These are phyloP conservation scores for Thymelicus lineola DNA, from an alignment of 2,888 invertebrate genomes.

Conservation along the genomic window DNA sequence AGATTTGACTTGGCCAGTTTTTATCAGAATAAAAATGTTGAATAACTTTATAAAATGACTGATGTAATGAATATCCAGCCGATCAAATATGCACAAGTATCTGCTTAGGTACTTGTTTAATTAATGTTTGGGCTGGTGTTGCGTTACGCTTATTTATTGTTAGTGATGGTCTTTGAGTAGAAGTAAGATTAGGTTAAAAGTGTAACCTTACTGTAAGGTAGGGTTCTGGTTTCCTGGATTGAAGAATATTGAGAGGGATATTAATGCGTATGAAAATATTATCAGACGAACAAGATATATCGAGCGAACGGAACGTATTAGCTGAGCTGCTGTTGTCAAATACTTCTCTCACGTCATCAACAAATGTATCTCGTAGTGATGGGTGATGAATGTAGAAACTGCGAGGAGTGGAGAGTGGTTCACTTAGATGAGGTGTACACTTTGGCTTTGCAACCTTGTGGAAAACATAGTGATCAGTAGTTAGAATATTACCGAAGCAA, in stretches of 20 bases:
- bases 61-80: not conserved
- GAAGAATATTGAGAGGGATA: no score
- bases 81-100: slow-evolving; percentile 7
- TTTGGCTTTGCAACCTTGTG: not conserved
- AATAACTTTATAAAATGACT: no score
- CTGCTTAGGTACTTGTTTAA: no score
- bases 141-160: no score
- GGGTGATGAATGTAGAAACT: slow-evolving; percentile 26
- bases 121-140: no score
- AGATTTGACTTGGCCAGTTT: no score
- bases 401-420: slow-evolving; percentile 15
- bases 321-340: not conserved
- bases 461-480: not conserved
- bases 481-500: not conserved
- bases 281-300: not conserved
- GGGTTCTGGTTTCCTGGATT: no score
- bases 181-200: no score
- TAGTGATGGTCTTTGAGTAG: no score
- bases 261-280: no score
- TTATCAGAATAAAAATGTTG: no score
- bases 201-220: no score
- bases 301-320: slow-evolving; percentile 1
- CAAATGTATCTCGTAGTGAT: slow-evolving; percentile 12
- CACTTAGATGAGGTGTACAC: slow-evolving; percentile 9
- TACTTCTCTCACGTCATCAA: slow-evolving; percentile 18